Percentiles rank a stretch among this genome's conserved stretches.
Evolutionary conservation across 2,888 invertebrate species (phyloP).

Genomic region (Caenorhabditis uteleia): DNA sequence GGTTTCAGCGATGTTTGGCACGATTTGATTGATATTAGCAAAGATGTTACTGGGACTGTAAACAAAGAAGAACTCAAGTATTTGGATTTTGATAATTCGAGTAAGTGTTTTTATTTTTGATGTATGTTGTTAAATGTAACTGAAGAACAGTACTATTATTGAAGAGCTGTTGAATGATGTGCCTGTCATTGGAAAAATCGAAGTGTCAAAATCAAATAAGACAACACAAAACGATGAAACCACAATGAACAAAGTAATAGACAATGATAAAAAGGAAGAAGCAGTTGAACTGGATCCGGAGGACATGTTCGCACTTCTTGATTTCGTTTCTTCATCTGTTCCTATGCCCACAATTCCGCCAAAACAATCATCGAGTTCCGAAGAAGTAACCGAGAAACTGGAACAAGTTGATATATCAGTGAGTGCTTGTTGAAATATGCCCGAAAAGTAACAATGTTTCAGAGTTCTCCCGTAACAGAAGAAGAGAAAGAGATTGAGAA

Average conservation of each 20-base stretch:
- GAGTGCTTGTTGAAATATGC: no score
- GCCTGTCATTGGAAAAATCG: conserved; percentile 35
- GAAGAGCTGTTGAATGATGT: conserved; percentile 21
- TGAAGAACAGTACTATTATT: background rate
- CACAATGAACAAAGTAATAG: conserved; percentile 1
- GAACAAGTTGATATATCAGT: no score
- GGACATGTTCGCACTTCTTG: conserved; percentile 38
- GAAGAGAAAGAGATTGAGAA: no score
- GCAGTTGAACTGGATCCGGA: conserved; percentile 1
- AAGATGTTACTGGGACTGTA: conserved; percentile 21
- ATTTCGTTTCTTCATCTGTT: conserved; percentile 15
- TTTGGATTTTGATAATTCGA: conserved; percentile 2
- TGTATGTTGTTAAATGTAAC: background rate
- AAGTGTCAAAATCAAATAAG: background rate
- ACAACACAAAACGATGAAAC: background rate
- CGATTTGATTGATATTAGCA: conserved; percentile 7
- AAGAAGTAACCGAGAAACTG: no score
- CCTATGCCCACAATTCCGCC: background rate
- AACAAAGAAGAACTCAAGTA: conserved; percentile 8
- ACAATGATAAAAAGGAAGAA: conserved; percentile 3
- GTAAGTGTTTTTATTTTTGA: background rate
- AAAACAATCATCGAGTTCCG: conserved; percentile 1
- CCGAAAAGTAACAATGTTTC: no score
- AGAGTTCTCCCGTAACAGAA: no score
- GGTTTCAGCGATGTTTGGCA: conserved; percentile 29